Percentiles rank a stretch among this genome's conserved stretches.
phyloP scores from a whole-genome alignment of 2,888 invertebrate species.

The Drosophila pegasa region DNA sequence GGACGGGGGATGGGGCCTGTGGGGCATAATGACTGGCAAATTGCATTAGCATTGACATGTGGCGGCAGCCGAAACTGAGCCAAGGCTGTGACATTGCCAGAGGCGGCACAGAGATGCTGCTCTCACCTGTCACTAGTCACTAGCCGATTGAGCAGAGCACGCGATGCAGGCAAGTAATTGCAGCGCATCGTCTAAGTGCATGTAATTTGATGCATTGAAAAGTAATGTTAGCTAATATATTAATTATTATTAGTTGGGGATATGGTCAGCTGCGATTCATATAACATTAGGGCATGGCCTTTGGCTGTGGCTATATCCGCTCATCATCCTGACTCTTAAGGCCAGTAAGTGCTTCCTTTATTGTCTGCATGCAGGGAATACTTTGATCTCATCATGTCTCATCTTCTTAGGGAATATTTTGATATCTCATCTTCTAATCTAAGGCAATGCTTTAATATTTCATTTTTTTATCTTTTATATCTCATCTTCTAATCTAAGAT shows the following conservation, averaged over 20 bases:
- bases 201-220: constrained; percentile 1
- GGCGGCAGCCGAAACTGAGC: constrained; percentile 32
- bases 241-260: neutral
- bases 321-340: neutral
- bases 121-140: constrained; percentile 1
- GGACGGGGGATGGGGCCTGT: neutral
- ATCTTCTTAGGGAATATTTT: too few relatives aligned
- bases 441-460: too few relatives aligned
- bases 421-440: too few relatives aligned
- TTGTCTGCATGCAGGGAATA: neutral
- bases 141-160: neutral
- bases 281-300: too few relatives aligned
- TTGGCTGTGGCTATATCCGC: neutral
- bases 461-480: too few relatives aligned
- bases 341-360: neutral
- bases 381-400: too few relatives aligned
- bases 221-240: constrained; percentile 1
- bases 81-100: constrained; percentile 46
- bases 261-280: neutral
- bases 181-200: too few relatives aligned
- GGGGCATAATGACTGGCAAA: constrained; percentile 56
- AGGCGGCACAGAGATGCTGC: constrained; percentile 1
- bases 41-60: constrained; percentile 54
- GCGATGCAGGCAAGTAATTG: neutral
- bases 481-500: too few relatives aligned